Evolutionary conservation across 2,888 invertebrate genomes (phyloP), one percentile per base, ranked within the genome.

Genomic region (Capitulum mitella): DNA sequence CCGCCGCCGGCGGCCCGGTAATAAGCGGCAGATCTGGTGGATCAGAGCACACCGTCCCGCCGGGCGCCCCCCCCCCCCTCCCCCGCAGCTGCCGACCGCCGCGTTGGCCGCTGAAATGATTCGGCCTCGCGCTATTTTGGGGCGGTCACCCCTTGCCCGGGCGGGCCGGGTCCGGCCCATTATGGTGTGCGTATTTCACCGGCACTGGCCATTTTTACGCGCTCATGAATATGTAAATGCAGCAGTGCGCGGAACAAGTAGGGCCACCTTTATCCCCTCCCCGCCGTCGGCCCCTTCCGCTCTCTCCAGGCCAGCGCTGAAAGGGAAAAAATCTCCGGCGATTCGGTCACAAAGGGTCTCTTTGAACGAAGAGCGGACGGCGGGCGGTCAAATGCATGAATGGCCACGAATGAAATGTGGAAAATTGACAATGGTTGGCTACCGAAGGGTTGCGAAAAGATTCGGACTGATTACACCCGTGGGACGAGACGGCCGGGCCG

Each of bases 371-470:
- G 26, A 70, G 40, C 70, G 70, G 70, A 26, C 70, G 37, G 37
- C 70, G 70, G 70, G 37, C 70, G 70, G 70, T 70, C 70, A 70
- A 70, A 37, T 70, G 70, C 70, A 70, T 70, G 37, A 70, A 70
- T 70, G 70, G 70, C 10, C 40, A 2, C 40, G 37, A 70, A 70
- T 70, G 70, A 70, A 70, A 70, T 70, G 70, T 70, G 70, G 70
- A 70, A 70, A 70, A 70, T 70, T 70, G 70, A 70, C 70, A 70
- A 70, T 70, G 40, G 37, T 16, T 40, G 40, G 40, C 70, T 70
- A 40, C 70, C 40, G 70, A 70, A 70, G 70, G 40, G 70, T 40
- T 70, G 26, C 70, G 70, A 40, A 70, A 40, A 37, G 70, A 70
- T 70, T 70, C 70, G 40, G 70, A 40, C 70, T 37, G 70, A 40